Evolutionary conservation across 53 echinoderm and acorn worm genomes (phyloP).

Genomic region (Echinarachnius parma): DNA sequence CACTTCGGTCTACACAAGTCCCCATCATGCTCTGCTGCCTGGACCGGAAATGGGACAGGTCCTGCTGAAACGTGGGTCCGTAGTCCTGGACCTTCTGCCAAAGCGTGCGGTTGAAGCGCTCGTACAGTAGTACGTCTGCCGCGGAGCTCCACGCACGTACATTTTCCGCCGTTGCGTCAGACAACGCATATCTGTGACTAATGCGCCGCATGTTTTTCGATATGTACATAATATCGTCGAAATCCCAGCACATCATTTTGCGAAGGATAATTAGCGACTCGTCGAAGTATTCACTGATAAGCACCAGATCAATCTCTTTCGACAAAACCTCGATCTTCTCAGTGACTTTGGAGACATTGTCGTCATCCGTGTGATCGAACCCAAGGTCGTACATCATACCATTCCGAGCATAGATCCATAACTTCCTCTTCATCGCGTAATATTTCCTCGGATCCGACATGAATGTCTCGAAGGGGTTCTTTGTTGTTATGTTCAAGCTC

Average conservation of each 20-base stretch:
- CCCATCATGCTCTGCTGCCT: not conserved
- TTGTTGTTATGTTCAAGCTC: too few relatives aligned
- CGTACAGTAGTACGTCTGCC: constrained; percentile 29
- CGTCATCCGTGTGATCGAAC: constrained; percentile 9
- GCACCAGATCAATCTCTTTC: constrained; percentile 46
- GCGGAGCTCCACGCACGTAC: constrained; percentile 42
- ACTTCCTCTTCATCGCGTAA: not conserved
- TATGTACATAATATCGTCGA: constrained; percentile 49
- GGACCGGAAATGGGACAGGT: constrained; percentile 15
- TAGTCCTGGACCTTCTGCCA: constrained; percentile 38
- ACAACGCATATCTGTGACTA: constrained; percentile 8
- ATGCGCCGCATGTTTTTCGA: constrained; percentile 21
- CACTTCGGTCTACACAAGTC: constrained; percentile 1
- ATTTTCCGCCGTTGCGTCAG: not conserved
- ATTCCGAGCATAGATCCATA: constrained; percentile 22
- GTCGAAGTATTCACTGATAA: constrained; percentile 57
- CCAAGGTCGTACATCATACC: too few relatives aligned
- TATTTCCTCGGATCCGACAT: constrained; percentile 14
- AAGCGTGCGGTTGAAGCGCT: too few relatives aligned
- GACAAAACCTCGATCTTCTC: constrained; percentile 23
- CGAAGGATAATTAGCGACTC: too few relatives aligned
- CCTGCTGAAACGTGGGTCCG: constrained; percentile 19
- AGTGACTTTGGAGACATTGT: constrained; percentile 10
- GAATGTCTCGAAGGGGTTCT: constrained; percentile 31
- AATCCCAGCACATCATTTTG: too few relatives aligned